Evolutionary conservation across 1,140 invertebrate species (phyloP), one percentile per base, ranked within the genome.

Genomic region (Vanessa atalanta): DNA sequence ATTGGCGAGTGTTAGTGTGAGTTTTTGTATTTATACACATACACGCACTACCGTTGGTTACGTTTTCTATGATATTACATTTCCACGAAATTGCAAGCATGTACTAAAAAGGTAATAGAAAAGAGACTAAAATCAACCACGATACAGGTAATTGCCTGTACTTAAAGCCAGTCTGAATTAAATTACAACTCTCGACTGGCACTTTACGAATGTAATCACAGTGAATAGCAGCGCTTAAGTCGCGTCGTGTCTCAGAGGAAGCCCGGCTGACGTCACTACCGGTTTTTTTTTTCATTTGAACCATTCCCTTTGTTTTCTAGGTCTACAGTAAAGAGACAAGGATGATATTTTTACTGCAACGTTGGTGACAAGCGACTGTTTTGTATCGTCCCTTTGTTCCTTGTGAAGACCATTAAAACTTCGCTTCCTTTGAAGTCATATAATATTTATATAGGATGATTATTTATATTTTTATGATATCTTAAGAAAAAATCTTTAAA

Each of bases 161-260:
- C 63, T 65, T 65, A 48, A 47, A 20, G 15, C 61, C n/a, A 43
- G 16, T 23, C 12, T 48, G 63, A 65, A 65, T 48, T 65, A 65
- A 65, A 65, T 65, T 65, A 65, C 43, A 43, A 48, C 13, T 47
- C 63, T 48, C 63, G 43, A n/a, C 37, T 48, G n/a, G 14, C 63
- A 43, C 47, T 48, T 65, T 26, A 47, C 63, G 26, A 65, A 65
- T 23, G 63, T 65, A 47, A 65, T 65, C 63, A 65, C 43, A 12
- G n/a, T 20, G 43, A 65, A 65, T 65, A 23, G 63, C 43, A n/a
- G 4, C 43, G 47, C 13, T 48, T 47, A 65, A 48, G 37, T 65
- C 20, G 43, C 60, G 60, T 43, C 11, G 12, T 20, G 26, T 47
- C 63, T 65, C 63, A 48, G 47, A 65, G 63, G 43, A 43, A 48